Evolutionary conservation across 1,140 invertebrate species (phyloP).

Genomic region (Anastrepha ludens): DNA sequence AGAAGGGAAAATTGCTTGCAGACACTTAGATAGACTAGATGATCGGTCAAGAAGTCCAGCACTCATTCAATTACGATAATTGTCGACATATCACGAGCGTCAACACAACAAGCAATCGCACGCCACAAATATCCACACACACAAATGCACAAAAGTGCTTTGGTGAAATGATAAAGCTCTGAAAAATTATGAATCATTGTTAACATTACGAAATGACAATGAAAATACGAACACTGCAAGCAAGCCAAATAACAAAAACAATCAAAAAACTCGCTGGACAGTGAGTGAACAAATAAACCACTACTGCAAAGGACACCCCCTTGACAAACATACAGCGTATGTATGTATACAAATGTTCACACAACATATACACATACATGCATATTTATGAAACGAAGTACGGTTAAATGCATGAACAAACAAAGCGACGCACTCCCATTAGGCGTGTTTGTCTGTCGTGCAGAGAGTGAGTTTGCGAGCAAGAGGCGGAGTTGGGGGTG

Average conservation of each 20-base stretch:
- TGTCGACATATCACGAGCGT: constrained; percentile 40
- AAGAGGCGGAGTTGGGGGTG: not conserved
- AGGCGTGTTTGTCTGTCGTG: not conserved
- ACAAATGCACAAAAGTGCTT: not conserved
- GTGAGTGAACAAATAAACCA: constrained; percentile 22
- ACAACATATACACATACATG: not conserved
- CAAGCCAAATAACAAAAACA: not conserved
- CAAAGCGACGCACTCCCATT: not conserved
- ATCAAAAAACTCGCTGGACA: not conserved
- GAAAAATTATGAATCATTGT: constrained; percentile 48
- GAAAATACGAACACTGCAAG: not conserved
- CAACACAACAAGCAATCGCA: not conserved
- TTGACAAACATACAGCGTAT: not conserved
- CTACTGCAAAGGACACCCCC: constrained; percentile 7
- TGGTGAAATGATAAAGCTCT: constrained; percentile 5
- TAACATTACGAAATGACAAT: constrained; percentile 51
- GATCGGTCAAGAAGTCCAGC: constrained; percentile 11
- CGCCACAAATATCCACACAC: not conserved
- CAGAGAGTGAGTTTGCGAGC: not conserved
- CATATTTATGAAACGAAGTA: not conserved
- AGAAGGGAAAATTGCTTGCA: not conserved
- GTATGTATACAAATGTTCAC: not conserved
- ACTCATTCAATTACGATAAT: constrained; percentile 48
- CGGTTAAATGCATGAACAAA: constrained; percentile 4
- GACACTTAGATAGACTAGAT: constrained; percentile 1